Base-by-base conservation (phyloP, 1,140 invertebrate genomes). In the Ceratosolen solmsi region DNA sequence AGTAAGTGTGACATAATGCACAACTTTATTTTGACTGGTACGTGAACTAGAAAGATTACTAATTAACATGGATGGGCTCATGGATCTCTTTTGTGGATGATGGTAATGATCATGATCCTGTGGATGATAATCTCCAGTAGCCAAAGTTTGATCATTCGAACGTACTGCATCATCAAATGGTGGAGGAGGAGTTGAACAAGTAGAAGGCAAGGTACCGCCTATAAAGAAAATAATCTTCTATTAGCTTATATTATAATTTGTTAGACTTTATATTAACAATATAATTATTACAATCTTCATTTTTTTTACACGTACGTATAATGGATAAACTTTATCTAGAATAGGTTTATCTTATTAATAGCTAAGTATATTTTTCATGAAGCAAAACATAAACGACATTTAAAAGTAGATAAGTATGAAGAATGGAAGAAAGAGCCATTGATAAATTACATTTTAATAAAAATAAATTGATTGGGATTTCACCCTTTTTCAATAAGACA, bases 101-200 rank as follows among this genome's bases (percentile, higher is more conserved):
- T 85, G 83, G 54, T 76, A 85, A 80, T 86, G 83, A 56, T 87
- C 68, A 56, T 79, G 75, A 49, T 82, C 80, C 17, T 85, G 83
- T 65, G 85, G 80, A 73, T 80, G 85, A 79, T 91, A 88, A 88
- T 88, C 88, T 83, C 91, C 90, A 82, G 90, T 91, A 79, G 90
- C 89, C 86, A 91, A 73, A 74, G 90, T 91, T 86, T 90, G 89
- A 82, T 92, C 90, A 85, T 90, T 93, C 79, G 94, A 93, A 85
- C 93, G 92, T 89, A 93, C 89, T 90, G 93, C 91, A 90, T 97
- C 96, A 87, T 96, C 95, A 92, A 97, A 97, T 82, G 96, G 95
- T 84, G 96, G 96, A 86, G 96, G 96, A 86, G 96, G 96, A 73
- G 96, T 97, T 86, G 96, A 96, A 90, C 96, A 96, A 91, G 91